Base-by-base conservation (phyloP, 2,888 invertebrate species). In the Cylindroiulus punctatus region DNA sequence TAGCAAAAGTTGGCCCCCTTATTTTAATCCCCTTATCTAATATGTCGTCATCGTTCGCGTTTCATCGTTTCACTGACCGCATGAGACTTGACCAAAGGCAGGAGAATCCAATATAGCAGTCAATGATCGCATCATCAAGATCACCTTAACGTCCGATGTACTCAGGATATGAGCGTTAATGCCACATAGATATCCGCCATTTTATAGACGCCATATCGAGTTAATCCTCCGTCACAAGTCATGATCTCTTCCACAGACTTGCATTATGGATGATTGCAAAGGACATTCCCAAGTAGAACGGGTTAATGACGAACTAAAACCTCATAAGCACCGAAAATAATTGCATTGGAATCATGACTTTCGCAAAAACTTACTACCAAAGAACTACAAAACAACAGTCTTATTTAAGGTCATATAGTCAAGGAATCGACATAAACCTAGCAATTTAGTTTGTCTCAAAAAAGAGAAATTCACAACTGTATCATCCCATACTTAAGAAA, bases 71-170 rank as follows among this genome's bases (percentile, higher is more conserved):
- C 30, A 30, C 26, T 30, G 76, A 76, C 76, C 76, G 30, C 76
- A 76, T 76, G 30, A 7, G 76, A 26, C 76, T 57, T 76, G 76
- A 76, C 26, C 76, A 76, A 30, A 30, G 22, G 30, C 76, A 26
- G 2, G 76, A 76, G 76, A 30, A 76, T 76, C 76, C 76, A 76
- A 76, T 76, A 76, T 30, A 12, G 76, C 76, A 76, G 76, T 76
- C 76, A 26, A 76, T 76, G 76, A 76, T 76, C 76, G 76, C 30
- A 30, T 76, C 76, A 30, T 76, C 76, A 30, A 76, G 76, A 76
- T 30, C 76, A 76, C 12, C 76, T 76, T 76, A 76, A 76, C 76
- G 76, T 76, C 76, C 76, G 76, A 76, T 76, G 76, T 22, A 76
- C 76, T 76, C 76, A 30, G 76, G 76, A 76, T 76, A 76, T 76